phyloP scores from a whole-genome alignment of 2,797 vertebrate species.

The Tachyglossus aculeatus region DNA sequence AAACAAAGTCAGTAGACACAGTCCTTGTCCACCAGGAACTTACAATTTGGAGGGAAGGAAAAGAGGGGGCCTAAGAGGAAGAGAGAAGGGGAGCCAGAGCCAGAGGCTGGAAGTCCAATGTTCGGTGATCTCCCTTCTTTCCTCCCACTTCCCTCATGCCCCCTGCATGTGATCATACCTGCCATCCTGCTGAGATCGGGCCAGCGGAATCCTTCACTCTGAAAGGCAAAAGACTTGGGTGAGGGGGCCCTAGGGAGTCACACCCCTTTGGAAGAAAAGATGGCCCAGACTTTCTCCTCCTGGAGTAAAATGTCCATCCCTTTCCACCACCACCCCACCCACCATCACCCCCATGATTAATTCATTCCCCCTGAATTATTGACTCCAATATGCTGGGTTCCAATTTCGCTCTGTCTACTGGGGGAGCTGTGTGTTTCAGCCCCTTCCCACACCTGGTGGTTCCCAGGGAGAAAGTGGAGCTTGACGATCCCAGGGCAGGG shows the following conservation, averaged over 20 bases:
- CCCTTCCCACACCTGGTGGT: background rate
- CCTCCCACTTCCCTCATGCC: background rate
- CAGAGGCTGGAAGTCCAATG: no score
- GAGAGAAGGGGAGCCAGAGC: background rate
- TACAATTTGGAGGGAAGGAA: background rate
- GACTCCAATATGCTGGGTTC: background rate
- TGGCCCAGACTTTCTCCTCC: no score
- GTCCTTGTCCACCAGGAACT: no score
- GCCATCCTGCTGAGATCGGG: conserved; percentile 15
- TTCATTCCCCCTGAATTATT: background rate
- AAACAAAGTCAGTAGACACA: no score
- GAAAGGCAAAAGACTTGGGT: conserved; percentile 32
- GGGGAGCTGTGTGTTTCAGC: background rate
- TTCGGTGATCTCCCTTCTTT: no score
- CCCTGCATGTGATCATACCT: conserved; percentile 12
- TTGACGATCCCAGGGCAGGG: no score
- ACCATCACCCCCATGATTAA: background rate
- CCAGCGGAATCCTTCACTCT: conserved; percentile 10
- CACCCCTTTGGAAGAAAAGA: background rate
- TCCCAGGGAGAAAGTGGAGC: background rate
- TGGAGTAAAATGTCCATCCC: no score
- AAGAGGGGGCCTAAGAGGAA: background rate
- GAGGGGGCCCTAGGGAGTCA: background rate
- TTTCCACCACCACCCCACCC: background rate
- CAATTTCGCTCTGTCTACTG: background rate